Evolutionary conservation across 2,797 vertebrate species (phyloP), one percentile per base, ranked within the genome.

Genomic region (Oreochromis grahami): DNA sequence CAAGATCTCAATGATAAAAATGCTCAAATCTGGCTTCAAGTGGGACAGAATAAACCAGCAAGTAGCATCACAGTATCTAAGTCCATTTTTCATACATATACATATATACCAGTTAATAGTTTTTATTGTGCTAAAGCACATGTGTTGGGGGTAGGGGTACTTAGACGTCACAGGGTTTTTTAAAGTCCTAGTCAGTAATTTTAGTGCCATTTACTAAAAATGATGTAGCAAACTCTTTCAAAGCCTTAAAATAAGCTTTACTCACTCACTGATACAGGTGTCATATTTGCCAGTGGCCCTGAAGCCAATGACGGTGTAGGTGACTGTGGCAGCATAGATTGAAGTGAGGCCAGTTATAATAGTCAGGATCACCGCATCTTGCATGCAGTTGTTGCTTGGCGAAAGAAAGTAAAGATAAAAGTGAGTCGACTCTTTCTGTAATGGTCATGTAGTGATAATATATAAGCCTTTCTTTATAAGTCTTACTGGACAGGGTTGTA

Each of bases 401-500:
- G 50, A 79, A 55, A 56, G 7, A 79, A 79, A 56, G 53, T 3
- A 14, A 50, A 74, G 50, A 51, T n/a, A 7, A 29, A 74, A 51
- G 45, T 32, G 11, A 51, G 70, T 43, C 5, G 4, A 34, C 52
- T 68, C 24, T 45, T 43, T 45, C 6, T 13, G 5, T 43, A 34
- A 60, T 11, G 45, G 7, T 32, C 43, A 4, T 77, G 29, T 43
- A 32, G 38, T 51, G 43, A 11, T 51, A 24, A 65, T 38, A 65
- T 8, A 41, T 15, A 60, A 14, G 9, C 6, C 3, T 63, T 63
- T 74, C 11, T 24, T 13, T 29, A n/a, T 65, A 13, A 1, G 2
- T 94, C 98, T 98, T 96, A 99, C 98, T 98, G 98, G 78, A 99
- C 78, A 5, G 98, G 96, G 91, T 99, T 99, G 95, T 99, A 99